Evolutionary conservation across 1,140 invertebrate genomes (phyloP).

Genomic region (Micrasema longulum): DNA sequence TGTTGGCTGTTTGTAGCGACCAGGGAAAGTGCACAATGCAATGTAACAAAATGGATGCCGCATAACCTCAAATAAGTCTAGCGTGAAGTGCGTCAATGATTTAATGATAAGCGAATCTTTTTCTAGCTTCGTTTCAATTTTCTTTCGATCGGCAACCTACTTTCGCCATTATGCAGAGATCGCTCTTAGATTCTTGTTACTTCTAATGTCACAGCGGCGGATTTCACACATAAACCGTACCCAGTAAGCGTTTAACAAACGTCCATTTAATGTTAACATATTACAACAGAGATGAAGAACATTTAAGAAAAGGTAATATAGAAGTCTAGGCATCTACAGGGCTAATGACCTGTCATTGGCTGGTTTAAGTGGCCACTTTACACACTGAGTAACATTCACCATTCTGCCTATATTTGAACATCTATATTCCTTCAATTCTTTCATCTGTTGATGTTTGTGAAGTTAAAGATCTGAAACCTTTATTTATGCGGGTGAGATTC

Average conservation of each 20-base stretch:
- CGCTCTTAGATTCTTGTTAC: not conserved
- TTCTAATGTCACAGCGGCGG: conserved; percentile 21
- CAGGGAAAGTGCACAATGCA: conserved; percentile 47
- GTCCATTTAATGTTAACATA: too few relatives aligned
- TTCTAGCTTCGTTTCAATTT: conserved; percentile 24
- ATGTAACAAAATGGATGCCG: conserved; percentile 32
- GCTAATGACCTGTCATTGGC: too few relatives aligned
- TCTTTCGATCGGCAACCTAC: conserved; percentile 36
- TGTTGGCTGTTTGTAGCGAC: not conserved
- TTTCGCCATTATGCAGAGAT: conserved; percentile 37
- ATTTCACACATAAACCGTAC: conserved; percentile 12
- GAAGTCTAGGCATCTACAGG: too few relatives aligned
- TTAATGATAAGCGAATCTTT: conserved; percentile 33
- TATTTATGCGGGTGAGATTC: too few relatives aligned
- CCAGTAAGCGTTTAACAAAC: not conserved
- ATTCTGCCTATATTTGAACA: too few relatives aligned
- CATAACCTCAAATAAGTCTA: conserved; percentile 50
- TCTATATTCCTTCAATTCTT: too few relatives aligned
- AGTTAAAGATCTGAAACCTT: too few relatives aligned
- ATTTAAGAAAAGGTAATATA: too few relatives aligned
- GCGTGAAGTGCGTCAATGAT: conserved; percentile 46
- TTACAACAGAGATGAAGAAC: too few relatives aligned
- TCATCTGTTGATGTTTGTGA: too few relatives aligned
- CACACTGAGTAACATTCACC: too few relatives aligned
- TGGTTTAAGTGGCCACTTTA: too few relatives aligned